Evolutionary conservation across 2,888 invertebrate species (phyloP), one percentile per base, ranked within the genome.

Genomic region (Lycocerus yunnanus): DNA sequence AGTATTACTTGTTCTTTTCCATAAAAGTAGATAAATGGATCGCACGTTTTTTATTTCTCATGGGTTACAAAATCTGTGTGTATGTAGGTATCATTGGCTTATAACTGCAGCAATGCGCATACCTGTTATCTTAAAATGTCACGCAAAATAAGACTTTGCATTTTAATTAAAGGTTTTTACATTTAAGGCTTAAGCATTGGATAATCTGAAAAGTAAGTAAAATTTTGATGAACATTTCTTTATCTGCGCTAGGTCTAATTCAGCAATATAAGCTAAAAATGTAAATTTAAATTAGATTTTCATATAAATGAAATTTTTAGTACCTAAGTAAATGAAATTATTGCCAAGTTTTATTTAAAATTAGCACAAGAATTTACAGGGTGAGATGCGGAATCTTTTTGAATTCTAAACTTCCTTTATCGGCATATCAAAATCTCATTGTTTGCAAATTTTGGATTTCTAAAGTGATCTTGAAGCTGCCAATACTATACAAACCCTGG

Each of bases 81-180:
- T 21, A 6, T 43, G 43, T n/a, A 43, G 43, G 43, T 43, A 43
- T 43, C n/a, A 43, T n/a, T n/a, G 6, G 43, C n/a, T 43, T 43
- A 43, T 43, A 63, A 63, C 3, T 18, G 10, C 61, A 63, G 61
- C 61, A 63, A 20, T 63, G 61, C 20, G 18, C 20, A 68, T 59
- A 16, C 58, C 21, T 59, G 68, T 68, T 68, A 68, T 68, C 68
- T 68, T 16, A 14, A 58, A 43, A 11, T 59, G 58, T 68, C 58
- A 68, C 59, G 59, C 68, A 68, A 13, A 68, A 68, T 21, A 68
- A 68, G 58, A 68, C 58, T 43, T 68, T 68, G 59, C 21, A 68
- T 58, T 68, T 68, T 68, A 68, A 68, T 59, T 68, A 59, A 59
- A 59, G 68, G 58, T 59, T 20, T 18, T 15, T 59, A 63, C 16